Evolutionary conservation across 2,888 invertebrate genomes (phyloP).

Genomic region (Melinaea marsaeus): DNA sequence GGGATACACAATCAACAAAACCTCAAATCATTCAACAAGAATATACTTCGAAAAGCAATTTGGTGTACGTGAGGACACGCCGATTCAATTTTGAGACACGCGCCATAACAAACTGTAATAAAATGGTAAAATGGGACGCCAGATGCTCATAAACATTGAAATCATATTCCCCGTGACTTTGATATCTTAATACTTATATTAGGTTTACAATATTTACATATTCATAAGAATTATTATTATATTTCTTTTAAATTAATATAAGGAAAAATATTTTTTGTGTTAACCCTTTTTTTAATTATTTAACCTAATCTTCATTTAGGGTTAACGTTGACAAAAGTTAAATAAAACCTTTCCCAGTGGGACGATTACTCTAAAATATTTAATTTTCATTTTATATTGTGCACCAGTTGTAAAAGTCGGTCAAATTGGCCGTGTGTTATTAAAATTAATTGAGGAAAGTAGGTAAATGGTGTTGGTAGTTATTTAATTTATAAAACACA

Average conservation of each 20-base stretch:
- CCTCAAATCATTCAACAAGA: conserved; percentile 40
- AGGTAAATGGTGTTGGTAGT: no score
- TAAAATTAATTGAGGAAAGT: no score
- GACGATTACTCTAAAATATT: conserved; percentile 8
- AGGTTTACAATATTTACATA: no score
- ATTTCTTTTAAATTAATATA: no score
- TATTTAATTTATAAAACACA: no score
- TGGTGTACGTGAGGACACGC: conserved; percentile 58
- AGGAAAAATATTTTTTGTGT: neutral
- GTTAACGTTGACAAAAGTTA: conserved; percentile 1
- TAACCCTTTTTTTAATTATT: conserved; percentile 2
- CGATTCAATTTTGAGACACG: conserved; percentile 63
- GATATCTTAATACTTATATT: conserved; percentile 4
- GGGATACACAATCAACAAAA: conserved; percentile 20
- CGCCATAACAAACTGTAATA: conserved; percentile 46
- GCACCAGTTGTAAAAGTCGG: neutral
- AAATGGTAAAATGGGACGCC: conserved; percentile 19
- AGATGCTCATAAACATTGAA: conserved; percentile 7
- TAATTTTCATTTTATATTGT: neutral
- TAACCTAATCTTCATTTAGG: neutral
- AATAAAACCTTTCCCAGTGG: conserved; percentile 1
- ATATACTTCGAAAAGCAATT: conserved; percentile 50
- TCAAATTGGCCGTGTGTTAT: neutral
- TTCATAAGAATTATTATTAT: no score
- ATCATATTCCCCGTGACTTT: conserved; percentile 3